phyloP scores from a whole-genome alignment of 2,113 vertebrate genomes.

The Strigops habroptila region DNA sequence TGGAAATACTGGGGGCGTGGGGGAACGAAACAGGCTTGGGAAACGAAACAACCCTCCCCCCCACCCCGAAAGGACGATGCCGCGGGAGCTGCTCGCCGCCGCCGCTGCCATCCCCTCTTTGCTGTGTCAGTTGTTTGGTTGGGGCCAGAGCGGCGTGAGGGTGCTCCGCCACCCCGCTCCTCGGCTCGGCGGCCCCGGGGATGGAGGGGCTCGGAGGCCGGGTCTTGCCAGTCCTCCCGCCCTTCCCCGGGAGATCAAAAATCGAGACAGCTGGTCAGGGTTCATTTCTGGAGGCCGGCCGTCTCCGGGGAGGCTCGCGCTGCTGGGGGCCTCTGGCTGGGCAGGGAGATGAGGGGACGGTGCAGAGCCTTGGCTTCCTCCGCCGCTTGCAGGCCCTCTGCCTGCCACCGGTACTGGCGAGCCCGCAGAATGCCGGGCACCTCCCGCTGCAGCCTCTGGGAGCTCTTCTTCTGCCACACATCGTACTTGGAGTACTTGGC shows the following conservation, averaged over 20 bases:
- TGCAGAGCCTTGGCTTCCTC: constrained; percentile 79
- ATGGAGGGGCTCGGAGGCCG: constrained; percentile 37
- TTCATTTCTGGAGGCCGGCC: constrained; percentile 85
- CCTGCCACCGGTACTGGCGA: constrained; percentile 81
- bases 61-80: constrained; percentile 75
- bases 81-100: constrained; percentile 77
- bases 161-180: constrained; percentile 20
- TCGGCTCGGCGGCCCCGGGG: constrained; percentile 26
- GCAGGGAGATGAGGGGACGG: constrained; percentile 85
- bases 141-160: constrained; percentile 31
- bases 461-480: constrained; percentile 86
- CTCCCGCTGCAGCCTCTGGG: constrained; percentile 86
- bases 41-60: constrained; percentile 47
- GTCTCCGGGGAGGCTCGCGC: constrained; percentile 78
- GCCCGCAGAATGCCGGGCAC: constrained; percentile 82
- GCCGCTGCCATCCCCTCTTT: constrained; percentile 85
- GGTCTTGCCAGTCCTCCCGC: constrained; percentile 43
- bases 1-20: constrained; percentile 53
- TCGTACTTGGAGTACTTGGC: constrained; percentile 87
- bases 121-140: constrained; percentile 77
- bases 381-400: constrained; percentile 80
- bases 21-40: constrained; percentile 54
- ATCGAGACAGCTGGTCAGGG: constrained; percentile 38
- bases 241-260: constrained; percentile 59
- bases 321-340: constrained; percentile 79